These are phyloP conservation scores for Leguminivora glycinivorella DNA, from an alignment of 1,140 invertebrate genomes.

Conservation along the genomic window DNA sequence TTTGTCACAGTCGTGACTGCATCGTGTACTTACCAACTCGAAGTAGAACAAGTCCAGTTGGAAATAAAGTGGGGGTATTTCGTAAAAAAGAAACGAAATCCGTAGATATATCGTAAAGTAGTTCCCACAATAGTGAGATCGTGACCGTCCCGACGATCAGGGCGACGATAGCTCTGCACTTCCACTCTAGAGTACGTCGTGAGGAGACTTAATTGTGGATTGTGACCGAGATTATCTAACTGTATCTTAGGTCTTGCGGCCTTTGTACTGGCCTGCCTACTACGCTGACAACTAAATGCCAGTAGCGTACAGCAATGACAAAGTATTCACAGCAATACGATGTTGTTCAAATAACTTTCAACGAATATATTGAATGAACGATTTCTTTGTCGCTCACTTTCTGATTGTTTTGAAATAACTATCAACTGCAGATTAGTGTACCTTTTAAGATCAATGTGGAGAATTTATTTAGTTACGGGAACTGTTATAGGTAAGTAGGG, in stretches of 20 bases:
- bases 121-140: conserved; percentile 60
- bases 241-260: conserved; percentile 29
- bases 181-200: conserved; percentile 49
- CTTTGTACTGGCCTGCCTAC: not conserved
- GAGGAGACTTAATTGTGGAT: conserved; percentile 53
- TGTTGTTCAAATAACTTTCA: no score
- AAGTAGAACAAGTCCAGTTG: conserved; percentile 20
- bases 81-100: conserved; percentile 23
- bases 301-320: not conserved
- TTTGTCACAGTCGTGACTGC: conserved; percentile 27
- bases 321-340: not conserved
- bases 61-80: conserved; percentile 21
- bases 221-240: conserved; percentile 45
- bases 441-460: no score
- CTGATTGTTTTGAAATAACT: no score
- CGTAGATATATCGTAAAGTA: conserved; percentile 28
- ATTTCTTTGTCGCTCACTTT: no score
- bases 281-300: not conserved
- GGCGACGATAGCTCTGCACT: conserved; percentile 48
- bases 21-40: not conserved
- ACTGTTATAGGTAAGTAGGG: no score
- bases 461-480: no score
- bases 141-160: conserved; percentile 57
- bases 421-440: no score
- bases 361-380: no score